phyloP scores from a whole-genome alignment of 2,113 vertebrate genomes.

The Athene cunicularia region DNA sequence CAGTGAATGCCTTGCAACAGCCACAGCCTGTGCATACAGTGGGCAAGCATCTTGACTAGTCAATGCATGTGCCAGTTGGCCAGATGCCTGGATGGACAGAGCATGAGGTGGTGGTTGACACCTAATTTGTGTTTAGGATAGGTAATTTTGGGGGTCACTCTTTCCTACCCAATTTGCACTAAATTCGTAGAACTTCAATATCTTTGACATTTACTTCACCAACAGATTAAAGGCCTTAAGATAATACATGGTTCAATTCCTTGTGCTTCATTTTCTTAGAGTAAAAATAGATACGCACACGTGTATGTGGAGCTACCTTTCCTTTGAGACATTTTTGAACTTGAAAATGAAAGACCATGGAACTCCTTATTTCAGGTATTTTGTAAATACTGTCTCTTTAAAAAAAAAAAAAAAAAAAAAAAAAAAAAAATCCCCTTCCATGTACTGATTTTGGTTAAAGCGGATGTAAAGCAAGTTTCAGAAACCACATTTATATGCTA shows the following conservation, averaged over 20 bases:
- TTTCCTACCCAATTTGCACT: not conserved
- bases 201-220: not conserved
- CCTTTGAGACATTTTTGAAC: not conserved
- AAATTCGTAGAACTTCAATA: not conserved
- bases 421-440: too few relatives aligned
- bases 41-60: not conserved
- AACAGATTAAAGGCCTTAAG: not conserved
- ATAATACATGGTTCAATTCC: not conserved
- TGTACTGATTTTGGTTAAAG: not conserved
- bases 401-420: too few relatives aligned
- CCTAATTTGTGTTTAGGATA: fast-evolving
- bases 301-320: not conserved
- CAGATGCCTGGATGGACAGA: not conserved
- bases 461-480: not conserved
- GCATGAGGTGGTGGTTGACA: not conserved
- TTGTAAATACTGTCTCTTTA: not conserved
- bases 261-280: not conserved
- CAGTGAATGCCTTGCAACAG: fast-evolving
- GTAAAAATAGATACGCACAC: not conserved
- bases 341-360: not conserved
- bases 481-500: not conserved
- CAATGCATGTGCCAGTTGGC: fast-evolving
- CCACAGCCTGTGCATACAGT: not conserved
- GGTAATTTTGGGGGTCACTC: too few relatives aligned
- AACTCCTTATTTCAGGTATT: not conserved